Evolutionary conservation across 2,888 invertebrate genomes (phyloP).

Genomic region (Noctua janthina): DNA sequence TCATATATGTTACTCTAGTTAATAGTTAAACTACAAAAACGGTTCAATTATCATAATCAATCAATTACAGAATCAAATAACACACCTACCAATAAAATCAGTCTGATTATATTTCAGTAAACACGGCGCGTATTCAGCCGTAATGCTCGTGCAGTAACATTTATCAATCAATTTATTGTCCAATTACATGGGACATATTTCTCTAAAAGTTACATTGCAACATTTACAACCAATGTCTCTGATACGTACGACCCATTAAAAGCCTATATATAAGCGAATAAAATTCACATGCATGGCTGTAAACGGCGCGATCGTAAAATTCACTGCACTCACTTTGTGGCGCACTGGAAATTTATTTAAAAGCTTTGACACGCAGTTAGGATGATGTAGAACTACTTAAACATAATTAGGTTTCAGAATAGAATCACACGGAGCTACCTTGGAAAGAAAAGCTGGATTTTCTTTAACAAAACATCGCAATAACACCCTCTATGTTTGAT

Average conservation of each 20-base stretch:
- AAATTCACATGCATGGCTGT: slow-evolving; percentile 83
- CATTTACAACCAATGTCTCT: slow-evolving; percentile 76
- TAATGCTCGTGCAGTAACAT: slow-evolving; percentile 52
- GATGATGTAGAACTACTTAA: slow-evolving; percentile 57
- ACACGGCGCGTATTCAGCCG: slow-evolving; percentile 40
- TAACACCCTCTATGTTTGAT: slow-evolving; percentile 41
- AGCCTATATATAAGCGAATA: slow-evolving; percentile 85
- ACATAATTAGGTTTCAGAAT: slow-evolving; percentile 51
- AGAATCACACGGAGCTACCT: slow-evolving; percentile 12
- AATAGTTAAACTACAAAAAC: neutral
- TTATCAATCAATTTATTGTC: slow-evolving; percentile 68
- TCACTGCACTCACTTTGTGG: slow-evolving; percentile 85
- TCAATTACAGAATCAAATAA: slow-evolving; percentile 42
- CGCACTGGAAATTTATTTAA: slow-evolving; percentile 77
- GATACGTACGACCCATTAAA: slow-evolving; percentile 85
- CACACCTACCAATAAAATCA: slow-evolving; percentile 34
- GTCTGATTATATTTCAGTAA: slow-evolving; percentile 50
- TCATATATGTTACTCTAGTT: neutral
- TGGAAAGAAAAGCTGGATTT: slow-evolving; percentile 15
- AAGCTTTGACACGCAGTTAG: slow-evolving; percentile 69
- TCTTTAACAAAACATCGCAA: slow-evolving; percentile 21
- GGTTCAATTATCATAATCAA: slow-evolving; percentile 22
- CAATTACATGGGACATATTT: slow-evolving; percentile 63
- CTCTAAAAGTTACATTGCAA: slow-evolving; percentile 62
- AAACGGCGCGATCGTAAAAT: slow-evolving; percentile 84